Evolutionary conservation across 92 coral and sea anemone genomes (phyloP), one percentile per base, ranked within the genome.

Genomic region (Montipora capitata): DNA sequence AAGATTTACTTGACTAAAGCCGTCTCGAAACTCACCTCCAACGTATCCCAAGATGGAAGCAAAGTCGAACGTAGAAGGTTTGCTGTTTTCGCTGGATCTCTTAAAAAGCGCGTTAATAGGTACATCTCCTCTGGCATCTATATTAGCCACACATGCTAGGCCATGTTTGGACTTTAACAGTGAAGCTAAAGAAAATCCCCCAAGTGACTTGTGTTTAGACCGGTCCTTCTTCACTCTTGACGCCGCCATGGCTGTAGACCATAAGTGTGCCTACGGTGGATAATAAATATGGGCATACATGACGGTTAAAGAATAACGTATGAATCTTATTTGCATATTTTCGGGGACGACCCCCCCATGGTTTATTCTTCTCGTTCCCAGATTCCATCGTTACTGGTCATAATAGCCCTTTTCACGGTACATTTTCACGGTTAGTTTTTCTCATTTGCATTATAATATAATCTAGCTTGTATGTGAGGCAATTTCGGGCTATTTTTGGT

Each of bases 11-110:
- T 78, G 81, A 42, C 81, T 75, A 39, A 85, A 85, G 15, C 89
- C 89, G 52, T 85, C 89, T 38, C 89, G 84, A 56, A 85, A 77
- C 67, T 85, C 89, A 48, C 89, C 89, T 56, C 89, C 89, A 40
- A 85, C 76, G 52, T 85, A 85, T 6, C 89, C 89, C 61, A 85
- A 61, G 20, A 85, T 76, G 43, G 81, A 63, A n/a, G 82, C 89
- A 64, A 18, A 85, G 40, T 77, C 83, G 40, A 76, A 85, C 43
- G 66, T 27, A 1, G 35, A 40, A 15, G 56, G 65, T 77, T 79
- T 68, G 58, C 51, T 18, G 9, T 80, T 41, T 11, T 67, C 77
- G 77, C n/a, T 67, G 68, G 66, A 7, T 67, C 89, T 76, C 66
- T 85, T 85, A 39, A 77, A 68, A 44, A 85, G 72, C 17, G 76